These are phyloP conservation scores for Larimichthys crocea DNA, from an alignment of 2,113 vertebrate species.

Conservation along the genomic window DNA sequence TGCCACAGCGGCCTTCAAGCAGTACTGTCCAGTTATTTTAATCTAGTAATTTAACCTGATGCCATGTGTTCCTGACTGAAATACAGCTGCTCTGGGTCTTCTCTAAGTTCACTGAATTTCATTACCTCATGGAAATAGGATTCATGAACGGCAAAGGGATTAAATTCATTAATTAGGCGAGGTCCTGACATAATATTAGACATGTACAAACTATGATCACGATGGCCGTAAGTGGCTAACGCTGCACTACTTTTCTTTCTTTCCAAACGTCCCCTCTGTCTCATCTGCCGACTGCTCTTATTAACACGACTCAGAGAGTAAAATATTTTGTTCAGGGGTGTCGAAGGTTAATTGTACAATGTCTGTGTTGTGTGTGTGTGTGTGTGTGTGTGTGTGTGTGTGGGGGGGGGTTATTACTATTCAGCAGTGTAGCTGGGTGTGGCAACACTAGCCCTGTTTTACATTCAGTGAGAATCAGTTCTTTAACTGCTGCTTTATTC, in stretches of 20 bases:
- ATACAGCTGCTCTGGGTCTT: neutral
- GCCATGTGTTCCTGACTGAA: neutral
- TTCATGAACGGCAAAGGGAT: conserved; percentile 15
- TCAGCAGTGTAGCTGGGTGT: neutral
- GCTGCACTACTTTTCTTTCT: neutral
- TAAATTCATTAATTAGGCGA: conserved; percentile 20
- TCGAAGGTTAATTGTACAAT: conserved; percentile 49
- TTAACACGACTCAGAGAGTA: conserved; percentile 14
- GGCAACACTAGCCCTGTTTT: conserved; percentile 40
- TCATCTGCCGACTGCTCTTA: conserved; percentile 19
- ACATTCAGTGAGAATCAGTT: conserved; percentile 36
- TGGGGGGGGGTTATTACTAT: neutral
- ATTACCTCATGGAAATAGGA: conserved; percentile 9
- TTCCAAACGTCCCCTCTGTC: conserved; percentile 6
- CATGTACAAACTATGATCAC: conserved; percentile 6
- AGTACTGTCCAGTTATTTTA: neutral
- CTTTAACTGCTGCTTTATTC: conserved; percentile 43
- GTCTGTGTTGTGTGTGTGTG: neutral
- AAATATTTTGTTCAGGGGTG: conserved; percentile 40
- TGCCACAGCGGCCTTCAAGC: neutral
- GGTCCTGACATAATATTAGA: neutral
- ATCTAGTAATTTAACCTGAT: neutral
- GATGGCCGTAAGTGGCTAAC: conserved; percentile 1
- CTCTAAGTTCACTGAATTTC: conserved; percentile 6
- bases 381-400: neutral